Evolutionary conservation across 2,113 vertebrate species (phyloP).

Genomic region (Oreochromis niloticus): DNA sequence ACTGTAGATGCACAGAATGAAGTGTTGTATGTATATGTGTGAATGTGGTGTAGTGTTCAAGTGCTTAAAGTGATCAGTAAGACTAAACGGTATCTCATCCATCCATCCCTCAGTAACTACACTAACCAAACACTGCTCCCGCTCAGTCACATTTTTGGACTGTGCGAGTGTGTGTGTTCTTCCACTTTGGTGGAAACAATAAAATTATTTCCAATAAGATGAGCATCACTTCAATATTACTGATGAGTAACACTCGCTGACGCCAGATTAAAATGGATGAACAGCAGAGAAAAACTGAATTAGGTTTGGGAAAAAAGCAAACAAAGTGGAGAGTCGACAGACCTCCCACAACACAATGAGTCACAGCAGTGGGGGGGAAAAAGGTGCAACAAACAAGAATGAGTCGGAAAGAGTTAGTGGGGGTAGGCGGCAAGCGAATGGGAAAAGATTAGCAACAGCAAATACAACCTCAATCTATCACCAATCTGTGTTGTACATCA

Average conservation of each 20-base stretch:
- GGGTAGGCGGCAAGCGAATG: neutral
- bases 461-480: neutral
- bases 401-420: constrained; percentile 11
- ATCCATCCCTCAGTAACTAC: neutral
- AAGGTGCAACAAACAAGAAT: constrained; percentile 37
- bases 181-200: neutral
- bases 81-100: neutral
- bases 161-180: neutral
- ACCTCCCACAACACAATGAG: constrained; percentile 56
- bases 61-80: neutral
- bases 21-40: neutral
- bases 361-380: constrained; percentile 10
- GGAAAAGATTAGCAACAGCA: constrained; percentile 1
- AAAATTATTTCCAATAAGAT: neutral
- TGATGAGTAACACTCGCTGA: neutral
- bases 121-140: neutral
- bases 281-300: neutral
- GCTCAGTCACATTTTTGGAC: neutral
- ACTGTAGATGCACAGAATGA: neutral
- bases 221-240: neutral
- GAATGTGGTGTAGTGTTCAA: neutral
- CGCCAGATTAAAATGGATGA: neutral
- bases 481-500: neutral
- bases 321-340: constrained; percentile 15
- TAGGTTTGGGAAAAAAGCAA: constrained; percentile 1